These are phyloP conservation scores for Ariolimax columbianus DNA, from an alignment of 2,888 invertebrate species.

Conservation along the genomic window DNA sequence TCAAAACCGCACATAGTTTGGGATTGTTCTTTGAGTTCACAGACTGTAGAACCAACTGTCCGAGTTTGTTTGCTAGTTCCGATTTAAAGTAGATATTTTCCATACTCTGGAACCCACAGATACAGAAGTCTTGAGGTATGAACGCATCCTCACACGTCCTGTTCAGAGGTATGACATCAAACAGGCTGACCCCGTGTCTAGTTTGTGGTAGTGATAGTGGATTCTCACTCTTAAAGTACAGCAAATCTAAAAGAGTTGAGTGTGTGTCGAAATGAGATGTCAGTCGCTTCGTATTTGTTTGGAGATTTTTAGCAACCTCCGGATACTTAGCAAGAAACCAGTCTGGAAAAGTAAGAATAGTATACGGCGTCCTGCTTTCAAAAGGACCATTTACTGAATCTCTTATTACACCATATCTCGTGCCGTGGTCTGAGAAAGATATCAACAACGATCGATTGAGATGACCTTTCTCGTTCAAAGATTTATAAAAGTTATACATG, in stretches of 20 bases:
- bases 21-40: constrained; percentile 83
- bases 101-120: constrained; percentile 79
- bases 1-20: constrained; percentile 79
- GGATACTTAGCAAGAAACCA: constrained; percentile 85
- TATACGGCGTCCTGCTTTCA: constrained; percentile 91
- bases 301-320: constrained; percentile 84
- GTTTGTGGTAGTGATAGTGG: constrained; percentile 38
- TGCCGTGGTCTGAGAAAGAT: constrained; percentile 91
- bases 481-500: constrained; percentile 82
- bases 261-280: constrained; percentile 91
- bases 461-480: constrained; percentile 74
- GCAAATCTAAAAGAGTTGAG: constrained; percentile 86
- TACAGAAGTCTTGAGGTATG: constrained; percentile 86
- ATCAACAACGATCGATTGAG: constrained; percentile 69
- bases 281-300: constrained; percentile 83
- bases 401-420: constrained; percentile 90
- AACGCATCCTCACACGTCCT: constrained; percentile 84
- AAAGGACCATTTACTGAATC: constrained; percentile 87
- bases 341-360: constrained; percentile 86
- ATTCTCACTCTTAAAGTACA: constrained; percentile 58
- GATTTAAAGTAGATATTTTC: constrained; percentile 71
- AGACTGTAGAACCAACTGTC: constrained; percentile 83
- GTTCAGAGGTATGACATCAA: background rate
- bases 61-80: constrained; percentile 81
- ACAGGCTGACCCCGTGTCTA: constrained; percentile 84